A percentile compares a stretch with the other conserved stretches of the same genome.
Evolutionary conservation across 2,113 vertebrate genomes (phyloP).

Genomic region (Coturnix japonica): DNA sequence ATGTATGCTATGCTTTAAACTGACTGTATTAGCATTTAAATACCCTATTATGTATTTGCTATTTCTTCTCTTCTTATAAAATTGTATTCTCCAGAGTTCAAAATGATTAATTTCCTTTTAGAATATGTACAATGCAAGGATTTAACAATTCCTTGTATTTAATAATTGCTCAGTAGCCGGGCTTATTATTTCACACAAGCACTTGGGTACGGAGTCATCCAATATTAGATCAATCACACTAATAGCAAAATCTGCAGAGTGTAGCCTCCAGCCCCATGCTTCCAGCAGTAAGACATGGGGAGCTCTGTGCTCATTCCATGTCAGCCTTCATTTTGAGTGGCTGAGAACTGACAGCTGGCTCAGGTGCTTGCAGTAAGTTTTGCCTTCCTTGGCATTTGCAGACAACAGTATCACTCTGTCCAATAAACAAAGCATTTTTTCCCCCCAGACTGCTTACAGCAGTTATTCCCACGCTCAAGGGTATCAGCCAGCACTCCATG

Average conservation of each 20-base stretch:
- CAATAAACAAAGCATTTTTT: constrained; percentile 13
- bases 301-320: not conserved
- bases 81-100: constrained; percentile 72
- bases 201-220: constrained; percentile 26
- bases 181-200: constrained; percentile 67
- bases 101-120: constrained; percentile 78
- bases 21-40: constrained; percentile 77
- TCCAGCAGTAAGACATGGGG: not conserved
- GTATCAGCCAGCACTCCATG: not conserved
- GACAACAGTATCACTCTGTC: constrained; percentile 39
- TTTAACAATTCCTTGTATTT: constrained; percentile 74
- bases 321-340: constrained; percentile 52
- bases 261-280: not conserved
- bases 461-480: not conserved
- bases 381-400: constrained; percentile 30
- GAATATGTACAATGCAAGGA: constrained; percentile 70
- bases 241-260: not conserved
- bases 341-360: constrained; percentile 43
- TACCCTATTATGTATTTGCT: constrained; percentile 74
- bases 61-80: constrained; percentile 69
- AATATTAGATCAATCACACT: constrained; percentile 37
- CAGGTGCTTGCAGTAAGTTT: constrained; percentile 25
- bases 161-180: constrained; percentile 72
- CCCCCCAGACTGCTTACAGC: not conserved
- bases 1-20: constrained; percentile 70